Evolutionary conservation across 2,797 vertebrate species (phyloP).

Genomic region (Chiloscyllium punctatum): DNA sequence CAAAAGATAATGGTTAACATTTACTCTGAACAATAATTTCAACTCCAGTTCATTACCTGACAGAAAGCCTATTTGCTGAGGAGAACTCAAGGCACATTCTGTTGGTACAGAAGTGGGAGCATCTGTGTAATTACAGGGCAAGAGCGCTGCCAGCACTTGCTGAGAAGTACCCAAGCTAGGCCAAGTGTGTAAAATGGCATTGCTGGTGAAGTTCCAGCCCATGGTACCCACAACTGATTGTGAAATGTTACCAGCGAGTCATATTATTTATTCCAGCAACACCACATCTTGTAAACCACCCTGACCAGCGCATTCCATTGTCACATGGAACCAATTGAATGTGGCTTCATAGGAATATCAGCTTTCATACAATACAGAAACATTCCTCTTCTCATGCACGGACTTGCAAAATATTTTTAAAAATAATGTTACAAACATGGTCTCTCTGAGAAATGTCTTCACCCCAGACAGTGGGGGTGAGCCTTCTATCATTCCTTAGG

Average conservation of each 20-base stretch:
- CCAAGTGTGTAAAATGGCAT: too few relatives aligned
- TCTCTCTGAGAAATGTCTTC: too few relatives aligned
- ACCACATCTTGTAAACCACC: not conserved
- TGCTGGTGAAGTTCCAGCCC: not conserved
- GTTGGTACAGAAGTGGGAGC: not conserved
- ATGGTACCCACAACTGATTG: not conserved
- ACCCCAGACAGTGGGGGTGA: too few relatives aligned
- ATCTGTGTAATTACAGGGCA: not conserved
- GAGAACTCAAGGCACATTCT: not conserved
- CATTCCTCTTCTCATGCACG: not conserved
- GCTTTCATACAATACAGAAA: not conserved
- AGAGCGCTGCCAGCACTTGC: not conserved
- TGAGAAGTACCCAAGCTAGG: too few relatives aligned
- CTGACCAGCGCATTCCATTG: conserved; percentile 2
- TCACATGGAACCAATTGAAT: not conserved
- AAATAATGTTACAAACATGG: too few relatives aligned
- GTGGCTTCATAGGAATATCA: not conserved
- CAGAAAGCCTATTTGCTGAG: not conserved
- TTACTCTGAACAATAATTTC: not conserved
- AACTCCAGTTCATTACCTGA: not conserved
- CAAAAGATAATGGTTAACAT: not conserved
- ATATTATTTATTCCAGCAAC: conserved; percentile 14
- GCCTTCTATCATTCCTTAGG: too few relatives aligned
- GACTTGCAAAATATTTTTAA: not conserved
- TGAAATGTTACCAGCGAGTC: not conserved